Conservation (phyloP, 1,140 invertebrate species). For the Drosophila nikananu region DNA sequence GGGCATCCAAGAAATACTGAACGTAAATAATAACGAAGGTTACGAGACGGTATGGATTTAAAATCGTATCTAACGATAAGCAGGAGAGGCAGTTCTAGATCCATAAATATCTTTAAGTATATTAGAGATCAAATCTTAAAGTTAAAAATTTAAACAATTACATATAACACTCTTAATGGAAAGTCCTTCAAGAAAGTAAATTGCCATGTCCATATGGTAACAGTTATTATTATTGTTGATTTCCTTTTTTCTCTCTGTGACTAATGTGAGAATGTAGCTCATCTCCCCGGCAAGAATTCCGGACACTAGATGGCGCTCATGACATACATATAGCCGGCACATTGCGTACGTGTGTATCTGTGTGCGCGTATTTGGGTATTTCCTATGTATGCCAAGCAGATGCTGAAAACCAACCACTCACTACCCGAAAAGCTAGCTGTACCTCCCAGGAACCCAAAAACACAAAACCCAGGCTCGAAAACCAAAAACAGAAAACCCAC, state of each 20-base stretch:
- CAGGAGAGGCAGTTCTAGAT: too few species aligned
- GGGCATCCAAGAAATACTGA: background rate
- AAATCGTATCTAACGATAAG: too few species aligned
- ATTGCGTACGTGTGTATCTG: constrained; percentile 32
- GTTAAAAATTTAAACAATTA: background rate
- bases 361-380: constrained; percentile 26
- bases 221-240: background rate
- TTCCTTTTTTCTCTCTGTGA: constrained; percentile 7
- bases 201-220: constrained; percentile 23
- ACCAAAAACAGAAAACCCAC: constrained; percentile 44
- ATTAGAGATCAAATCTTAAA: background rate
- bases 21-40: too few species aligned
- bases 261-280: constrained; percentile 68
- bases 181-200: background rate
- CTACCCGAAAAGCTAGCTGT: constrained; percentile 67
- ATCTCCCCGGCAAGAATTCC: constrained; percentile 42
- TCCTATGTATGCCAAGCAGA: constrained; percentile 72
- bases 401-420: constrained; percentile 77
- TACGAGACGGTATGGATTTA: too few species aligned
- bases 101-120: too few species aligned
- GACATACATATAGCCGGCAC: constrained; percentile 73
- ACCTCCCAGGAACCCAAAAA: constrained; percentile 64
- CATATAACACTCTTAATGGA: background rate
- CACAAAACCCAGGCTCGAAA: constrained; percentile 44
- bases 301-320: constrained; percentile 75